Base-by-base conservation (phyloP, 2,113 vertebrate species). In the Phaethornis superciliosus region DNA sequence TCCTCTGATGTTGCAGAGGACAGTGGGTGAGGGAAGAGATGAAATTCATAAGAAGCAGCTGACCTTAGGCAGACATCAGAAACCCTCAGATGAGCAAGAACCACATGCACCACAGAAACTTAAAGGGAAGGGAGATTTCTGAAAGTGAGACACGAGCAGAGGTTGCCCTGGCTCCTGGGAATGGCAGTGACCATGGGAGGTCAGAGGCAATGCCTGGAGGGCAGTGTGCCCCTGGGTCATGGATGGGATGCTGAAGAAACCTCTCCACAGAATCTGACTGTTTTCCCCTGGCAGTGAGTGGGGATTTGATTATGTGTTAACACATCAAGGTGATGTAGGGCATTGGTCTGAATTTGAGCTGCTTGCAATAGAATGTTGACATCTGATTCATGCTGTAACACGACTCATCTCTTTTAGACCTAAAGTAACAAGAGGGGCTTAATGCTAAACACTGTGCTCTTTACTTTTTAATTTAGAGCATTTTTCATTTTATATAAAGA, bases 141-240 rank as follows among this genome's bases (percentile, higher is more conserved):
- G 35, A 67, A 22, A 12, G 1, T 11, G 58, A 88, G 12, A 27
- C 54, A 71, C 3, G 13, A 64, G 71, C 40, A 80, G 55, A 58
- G 84, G 55, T 5, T 62, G 10, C 18, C 51, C 0, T 68, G 20
- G 33, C 42, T 70, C 13, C 35, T n/a, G 14, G 24, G 46, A 81
- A 23, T 1, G 3, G 26, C 51, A 65, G 26, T 7, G 4, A 44
- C 23, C 22, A 75, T 22, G 51, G 1, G 2, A 15, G 21, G 42
- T 14, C 47, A 22, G 10, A 40, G 40, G 40, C 40, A 40, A 40
- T 40, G 12, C 58, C 37, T 55, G 33, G 26, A 33, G 28, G 27
- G 12, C 27, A 44, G n/a, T 8, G 12, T 40, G 4, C 16, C 18
- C 6, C 68, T 27, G 26, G n/a, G 37, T 6, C 3, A 1, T 3